Percentiles rank a stretch among this genome's conserved stretches.
Evolutionary conservation across 2,113 vertebrate genomes (phyloP).

Genomic region (Salvelinus fontinalis): DNA sequence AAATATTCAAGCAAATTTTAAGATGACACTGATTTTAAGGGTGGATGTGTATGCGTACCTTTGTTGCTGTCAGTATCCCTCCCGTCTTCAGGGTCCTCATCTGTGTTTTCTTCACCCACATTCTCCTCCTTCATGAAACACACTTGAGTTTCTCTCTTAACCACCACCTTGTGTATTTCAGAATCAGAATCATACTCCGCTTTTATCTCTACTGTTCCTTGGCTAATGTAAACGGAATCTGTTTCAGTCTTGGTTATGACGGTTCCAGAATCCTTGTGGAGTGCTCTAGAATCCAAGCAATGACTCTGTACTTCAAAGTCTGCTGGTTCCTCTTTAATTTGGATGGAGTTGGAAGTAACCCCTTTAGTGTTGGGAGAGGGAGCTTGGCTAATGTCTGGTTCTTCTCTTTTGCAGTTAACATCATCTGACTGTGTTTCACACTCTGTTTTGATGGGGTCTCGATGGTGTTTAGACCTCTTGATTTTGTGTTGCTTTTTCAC

Average conservation of each 20-base stretch:
- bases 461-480: conserved; percentile 11
- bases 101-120: conserved; percentile 20
- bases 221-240: conserved; percentile 7
- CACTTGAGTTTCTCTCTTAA: conserved; percentile 44
- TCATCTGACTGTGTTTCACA: conserved; percentile 30
- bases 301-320: conserved; percentile 11
- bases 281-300: conserved; percentile 12
- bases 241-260: conserved; percentile 33
- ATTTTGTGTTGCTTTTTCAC: conserved; percentile 28
- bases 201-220: conserved; percentile 43
- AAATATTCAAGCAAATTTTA: background rate
- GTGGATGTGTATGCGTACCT: conserved; percentile 37
- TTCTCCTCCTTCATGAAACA: conserved; percentile 49
- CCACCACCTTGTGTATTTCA: conserved; percentile 12
- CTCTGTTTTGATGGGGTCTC: conserved; percentile 29
- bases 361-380: conserved; percentile 19
- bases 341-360: conserved; percentile 25
- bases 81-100: conserved; percentile 25
- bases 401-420: conserved; percentile 17
- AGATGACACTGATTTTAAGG: background rate
- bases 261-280: conserved; percentile 16
- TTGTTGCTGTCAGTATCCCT: conserved; percentile 41
- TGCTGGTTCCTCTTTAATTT: conserved; percentile 68
- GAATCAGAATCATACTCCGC: conserved; percentile 43
- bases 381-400: conserved; percentile 3